phyloP scores from a whole-genome alignment of 1,140 invertebrate species.

The Antheraea mylitta region DNA sequence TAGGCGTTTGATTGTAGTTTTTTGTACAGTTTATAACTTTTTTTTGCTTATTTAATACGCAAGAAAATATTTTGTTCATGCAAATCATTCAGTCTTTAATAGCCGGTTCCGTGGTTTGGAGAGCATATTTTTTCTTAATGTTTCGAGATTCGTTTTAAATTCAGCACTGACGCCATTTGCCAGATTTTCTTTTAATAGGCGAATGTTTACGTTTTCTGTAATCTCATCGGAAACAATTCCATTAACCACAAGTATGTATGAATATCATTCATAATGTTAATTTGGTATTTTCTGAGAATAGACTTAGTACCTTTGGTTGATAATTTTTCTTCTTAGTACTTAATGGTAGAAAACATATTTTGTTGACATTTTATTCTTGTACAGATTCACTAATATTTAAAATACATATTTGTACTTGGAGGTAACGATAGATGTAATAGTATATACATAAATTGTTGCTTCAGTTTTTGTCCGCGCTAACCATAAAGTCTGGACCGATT shows the following conservation, averaged over 20 bases:
- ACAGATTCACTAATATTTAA: no score
- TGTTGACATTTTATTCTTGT: no score
- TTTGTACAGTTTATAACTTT: no score
- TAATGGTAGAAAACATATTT: no score
- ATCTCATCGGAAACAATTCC: background rate
- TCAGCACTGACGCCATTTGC: slow-evolving; percentile 1
- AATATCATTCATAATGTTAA: background rate
- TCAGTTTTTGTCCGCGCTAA: no score
- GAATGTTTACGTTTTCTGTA: background rate
- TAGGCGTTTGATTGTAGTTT: no score
- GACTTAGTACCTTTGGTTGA: background rate
- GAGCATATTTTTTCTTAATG: background rate
- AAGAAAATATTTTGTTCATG: background rate
- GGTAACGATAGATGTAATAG: no score
- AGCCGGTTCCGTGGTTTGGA: background rate
- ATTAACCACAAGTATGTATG: background rate
- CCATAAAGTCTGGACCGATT: no score
- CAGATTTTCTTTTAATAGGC: background rate
- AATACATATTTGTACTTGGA: no score
- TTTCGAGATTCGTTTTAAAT: background rate
- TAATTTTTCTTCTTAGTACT: background rate
- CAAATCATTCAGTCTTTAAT: background rate
- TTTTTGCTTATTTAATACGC: background rate
- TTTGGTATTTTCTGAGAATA: background rate
- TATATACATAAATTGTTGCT: no score